Evolutionary conservation across 2,888 invertebrate genomes (phyloP), one percentile per base, ranked within the genome.

Genomic region (Oeneis ivallda): DNA sequence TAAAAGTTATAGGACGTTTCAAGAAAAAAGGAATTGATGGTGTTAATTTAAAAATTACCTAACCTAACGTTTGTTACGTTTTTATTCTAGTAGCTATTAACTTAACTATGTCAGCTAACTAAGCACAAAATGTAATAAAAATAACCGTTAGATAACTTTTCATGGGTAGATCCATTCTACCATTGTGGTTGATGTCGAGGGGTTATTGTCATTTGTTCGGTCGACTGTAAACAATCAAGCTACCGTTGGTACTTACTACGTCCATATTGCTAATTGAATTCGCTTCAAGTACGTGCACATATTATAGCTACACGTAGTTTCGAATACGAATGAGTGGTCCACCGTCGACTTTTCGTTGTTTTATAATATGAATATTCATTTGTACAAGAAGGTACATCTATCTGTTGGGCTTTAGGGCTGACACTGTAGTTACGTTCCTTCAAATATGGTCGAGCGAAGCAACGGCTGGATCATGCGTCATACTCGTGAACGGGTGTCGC

Each of bases 301-400:
- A 19, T 13, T 43, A 43, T 10, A 43, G 49, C 45, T 64, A 60
- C 50, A 64, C 39, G 34, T 32, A 61, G 53, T 50, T 54, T 34
- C 62, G 63, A 67, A 70, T 70, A 59, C 67, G 62, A 70, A 60
- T 70, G 70, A 54, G 62, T 64, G 70, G 61, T 65, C 63, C 64
- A 62, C 56, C 61, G 54, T 57, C 50, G 59, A 62, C 64, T 67
- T 70, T 70, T 71, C 49, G 66, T 72, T 67, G 56, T 68, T 49
- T 66, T 63, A 65, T 65, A 54, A 56, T 60, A 64, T 65, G 65
- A 64, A 71, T 67, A 67, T 70, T 69, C 64, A 68, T 69, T 66
- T 65, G 49, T 60, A 54, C 41, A 52, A 45, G 67, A 62, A 64
- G 37, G 37, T 37, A 37, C 67, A 62, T 59, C 57, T 58, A 41